Evolutionary conservation across 2,888 invertebrate species (phyloP).

Genomic region (Troides helena): DNA sequence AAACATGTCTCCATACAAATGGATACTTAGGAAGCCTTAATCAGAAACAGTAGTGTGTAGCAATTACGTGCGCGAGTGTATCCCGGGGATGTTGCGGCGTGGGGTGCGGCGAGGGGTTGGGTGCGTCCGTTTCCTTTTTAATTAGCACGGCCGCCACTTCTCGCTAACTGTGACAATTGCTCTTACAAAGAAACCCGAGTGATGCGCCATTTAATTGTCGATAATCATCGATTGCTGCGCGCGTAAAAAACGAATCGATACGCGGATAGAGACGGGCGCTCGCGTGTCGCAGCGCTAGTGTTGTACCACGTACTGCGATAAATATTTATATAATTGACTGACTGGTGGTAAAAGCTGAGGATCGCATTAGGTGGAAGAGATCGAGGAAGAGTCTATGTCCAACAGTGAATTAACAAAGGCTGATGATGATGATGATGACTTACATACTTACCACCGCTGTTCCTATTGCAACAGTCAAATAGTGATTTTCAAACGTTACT

Average conservation of each 20-base stretch:
- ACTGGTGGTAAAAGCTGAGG: no score
- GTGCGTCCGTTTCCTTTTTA: conserved; percentile 35
- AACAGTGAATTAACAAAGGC: no score
- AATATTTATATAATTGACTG: no score
- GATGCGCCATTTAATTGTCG: conserved; percentile 40
- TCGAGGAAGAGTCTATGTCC: no score
- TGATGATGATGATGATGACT: no score
- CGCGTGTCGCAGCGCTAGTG: conserved; percentile 3
- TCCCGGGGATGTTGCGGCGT: neutral
- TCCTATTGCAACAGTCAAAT: no score
- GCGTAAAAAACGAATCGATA: conserved; percentile 15
- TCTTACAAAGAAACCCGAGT: conserved; percentile 46
- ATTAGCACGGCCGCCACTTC: conserved; percentile 48
- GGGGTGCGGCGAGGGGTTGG: no score
- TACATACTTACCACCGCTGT: no score
- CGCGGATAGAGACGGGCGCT: conserved; percentile 11
- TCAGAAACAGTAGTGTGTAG: conserved; percentile 15
- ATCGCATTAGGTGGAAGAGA: no score
- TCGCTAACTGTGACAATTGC: conserved; percentile 56
- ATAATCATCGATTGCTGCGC: conserved; percentile 29
- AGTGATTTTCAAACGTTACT: no score
- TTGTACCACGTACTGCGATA: neutral
- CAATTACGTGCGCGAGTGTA: conserved; percentile 26
- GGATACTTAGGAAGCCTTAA: neutral
- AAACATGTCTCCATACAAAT: neutral